Base-by-base conservation (phyloP, 2,888 invertebrate species). In the Dastarcus helophoroides region DNA sequence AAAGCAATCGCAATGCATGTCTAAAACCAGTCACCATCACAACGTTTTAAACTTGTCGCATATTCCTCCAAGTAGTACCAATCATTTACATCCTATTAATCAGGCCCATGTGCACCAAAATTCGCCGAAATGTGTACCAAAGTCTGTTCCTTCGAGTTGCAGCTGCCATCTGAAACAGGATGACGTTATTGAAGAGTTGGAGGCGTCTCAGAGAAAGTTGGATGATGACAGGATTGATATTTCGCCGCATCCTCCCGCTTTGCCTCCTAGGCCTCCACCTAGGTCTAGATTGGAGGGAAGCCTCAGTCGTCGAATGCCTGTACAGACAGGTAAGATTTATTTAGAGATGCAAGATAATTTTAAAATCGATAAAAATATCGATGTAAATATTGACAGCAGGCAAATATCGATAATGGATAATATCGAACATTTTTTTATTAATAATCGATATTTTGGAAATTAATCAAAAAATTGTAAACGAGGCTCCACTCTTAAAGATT, bases 251-350 rank as follows among this genome's bases (percentile, higher is more conserved):
- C 65, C 65, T 3, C 65, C 65, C 3, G 64, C 64, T 6, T 42
- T 65, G 41, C 65, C 65, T 1, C 65, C 65, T 6, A 40, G 65
- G 36, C 65, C 65, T 1, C 61, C 62, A 2, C 63, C 63, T 9
- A 51, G 64, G 34, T 62, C 63, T 8, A 46, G 63, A 32, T 50
- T 49, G 29, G 60, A 60, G 23, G 47, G 49, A 9, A 59, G 57
- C 24, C 40, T 60, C 22, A 52, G 43, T 31, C 48, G 54, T 2
- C 50, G 60, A 43, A 53, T 49, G 37, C 38, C 51, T 32, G 40
- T 48, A 3, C 43, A 47, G 32, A 50, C 44, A 32, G 39, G 58
- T 59, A 48, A 49, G 56, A 50, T 26, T 31, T 15, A 19, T 11
- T 35, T 4, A 10, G 1, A 30, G 22, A 3, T 23, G 14, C 16